Base-by-base conservation (phyloP, 2,113 vertebrate genomes). In the Camelus bactrianus region DNA sequence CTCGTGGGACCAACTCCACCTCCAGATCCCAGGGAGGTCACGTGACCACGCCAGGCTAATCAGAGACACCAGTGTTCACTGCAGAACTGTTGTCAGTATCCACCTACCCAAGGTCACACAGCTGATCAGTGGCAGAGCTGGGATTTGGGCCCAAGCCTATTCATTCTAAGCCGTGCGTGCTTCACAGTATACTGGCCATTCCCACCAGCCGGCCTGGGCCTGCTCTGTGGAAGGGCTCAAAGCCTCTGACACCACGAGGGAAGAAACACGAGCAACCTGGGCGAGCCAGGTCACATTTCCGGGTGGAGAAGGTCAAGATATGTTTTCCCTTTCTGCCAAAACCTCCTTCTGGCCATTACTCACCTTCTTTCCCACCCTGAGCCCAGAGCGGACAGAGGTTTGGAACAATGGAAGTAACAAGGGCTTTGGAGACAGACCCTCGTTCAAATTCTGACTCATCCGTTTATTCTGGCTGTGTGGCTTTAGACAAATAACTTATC, bases 11-110 rank as follows among this genome's bases (percentile, higher is more conserved):
- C 19, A 32, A 48, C 20, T 50, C 46, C 22, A 58, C 38, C 52
- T 52, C 24, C 20, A 76, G 38, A 46, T 92, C 62, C 28, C 10
- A 26, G 30, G 28, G 24, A 54, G 70, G 58, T 67, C 76, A 67
- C 2, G 17, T 72, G 60, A 82, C 30, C 42, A 62, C n/a, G 35
- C 22, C 32, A 69, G 20, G 84, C 24, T 60, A 15, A 22, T 67
- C 24, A 58, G 65, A 92, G 24, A 16, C 48, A 10, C 5, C 1
- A 13, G 13, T 0, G 0, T 32, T 72, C 56, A 5, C 0, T 22
- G 32, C 4, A 67, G 50, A 28, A 12, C 48, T 26, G 6, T 24
- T 5, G n/a, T 8, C 24, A 4, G 52, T 28, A 16, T 3, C 35
- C n/a, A 35, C n/a, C 46, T 13, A 32, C 24, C 46, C 58, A 52